Evolutionary conservation across 92 coral and sea anemone genomes (phyloP).

Genomic region (Parazoanthus swiftii): DNA sequence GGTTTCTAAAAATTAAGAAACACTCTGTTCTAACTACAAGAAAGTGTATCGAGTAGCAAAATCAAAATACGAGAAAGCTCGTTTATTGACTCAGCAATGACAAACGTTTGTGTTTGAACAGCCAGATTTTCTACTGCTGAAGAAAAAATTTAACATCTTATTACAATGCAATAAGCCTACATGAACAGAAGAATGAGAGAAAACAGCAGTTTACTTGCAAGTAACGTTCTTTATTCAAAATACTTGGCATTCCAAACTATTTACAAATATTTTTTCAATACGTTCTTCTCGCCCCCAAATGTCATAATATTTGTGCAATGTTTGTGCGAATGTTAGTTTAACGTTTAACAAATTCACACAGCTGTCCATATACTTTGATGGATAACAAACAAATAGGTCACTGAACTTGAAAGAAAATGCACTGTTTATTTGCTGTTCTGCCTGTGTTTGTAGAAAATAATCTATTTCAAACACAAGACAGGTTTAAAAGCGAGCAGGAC

Average conservation of each 20-base stretch:
- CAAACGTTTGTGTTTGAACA: not conserved
- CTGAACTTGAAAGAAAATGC: not conserved
- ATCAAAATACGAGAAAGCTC: too few relatives aligned
- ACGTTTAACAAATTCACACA: not conserved
- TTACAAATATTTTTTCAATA: not conserved
- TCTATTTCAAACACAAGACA: not conserved
- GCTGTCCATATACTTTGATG: not conserved
- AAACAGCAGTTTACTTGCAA: not conserved
- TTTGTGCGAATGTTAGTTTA: too few relatives aligned
- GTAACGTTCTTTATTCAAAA: not conserved
- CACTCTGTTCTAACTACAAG: too few relatives aligned
- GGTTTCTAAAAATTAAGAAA: too few relatives aligned
- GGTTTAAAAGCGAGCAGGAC: not conserved
- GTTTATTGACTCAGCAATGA: not conserved
- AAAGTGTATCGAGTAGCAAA: not conserved
- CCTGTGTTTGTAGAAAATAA: not conserved
- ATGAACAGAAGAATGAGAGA: not conserved
- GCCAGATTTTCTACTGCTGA: not conserved
- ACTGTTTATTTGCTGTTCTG: not conserved
- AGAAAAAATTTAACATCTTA: not conserved
- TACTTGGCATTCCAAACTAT: not conserved
- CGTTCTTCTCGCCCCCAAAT: not conserved
- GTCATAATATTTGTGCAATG: not conserved
- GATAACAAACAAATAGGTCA: not conserved
- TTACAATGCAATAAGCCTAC: not conserved